Evolutionary conservation across 2,888 invertebrate species (phyloP), one percentile per base, ranked within the genome.

Genomic region (Drosophila flavopinicola): DNA sequence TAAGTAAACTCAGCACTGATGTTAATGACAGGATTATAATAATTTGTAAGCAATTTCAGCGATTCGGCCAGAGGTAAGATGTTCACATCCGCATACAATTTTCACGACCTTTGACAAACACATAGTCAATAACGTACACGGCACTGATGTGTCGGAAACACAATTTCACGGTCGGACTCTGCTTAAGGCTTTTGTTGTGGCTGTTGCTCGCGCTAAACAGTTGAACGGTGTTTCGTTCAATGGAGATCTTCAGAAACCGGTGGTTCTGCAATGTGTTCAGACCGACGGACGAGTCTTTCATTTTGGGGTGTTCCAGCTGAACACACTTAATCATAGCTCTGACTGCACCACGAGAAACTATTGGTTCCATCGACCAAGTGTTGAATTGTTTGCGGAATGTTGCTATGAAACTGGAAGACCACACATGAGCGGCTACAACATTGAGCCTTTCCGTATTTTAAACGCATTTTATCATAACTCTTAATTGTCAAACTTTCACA

Each of bases 281-380:
- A 94, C 96, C 3, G 95, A 97, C 88, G 95, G 96, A 1, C 92
- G 93, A 73, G 91, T 92, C 33, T 96, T 95, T 88, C 95, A 97
- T 88, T 97, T 98, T 88, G 94, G 95, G 3, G 93, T 96, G 13
- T 93, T 96, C 58, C 97, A 98, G 91, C 92, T 98, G 10, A 97
- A 97, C 84, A 96, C 96, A 0, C 91, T 96, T 29, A 93, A 96
- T 90, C 90, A 96, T 2, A 91, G 92, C 70, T 92, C 93, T 0
- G 49, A 47, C 15, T 68, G 44, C 20, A n/a, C 33, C 0, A 15
- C 58, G 0, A 82, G 94, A 88, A 98, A 98, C 91, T 93, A 95
- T 71, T 96, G 95, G 93, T 98, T 96, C 93, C 93, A 94, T 82
- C 93, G 93, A 44, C 93, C 94, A 15, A 90, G 92, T 70, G 91